A percentile compares a stretch with the other conserved stretches of the same genome.
Evolutionary conservation across 2,888 invertebrate species (phyloP).

Genomic region (Clunio marinus): DNA sequence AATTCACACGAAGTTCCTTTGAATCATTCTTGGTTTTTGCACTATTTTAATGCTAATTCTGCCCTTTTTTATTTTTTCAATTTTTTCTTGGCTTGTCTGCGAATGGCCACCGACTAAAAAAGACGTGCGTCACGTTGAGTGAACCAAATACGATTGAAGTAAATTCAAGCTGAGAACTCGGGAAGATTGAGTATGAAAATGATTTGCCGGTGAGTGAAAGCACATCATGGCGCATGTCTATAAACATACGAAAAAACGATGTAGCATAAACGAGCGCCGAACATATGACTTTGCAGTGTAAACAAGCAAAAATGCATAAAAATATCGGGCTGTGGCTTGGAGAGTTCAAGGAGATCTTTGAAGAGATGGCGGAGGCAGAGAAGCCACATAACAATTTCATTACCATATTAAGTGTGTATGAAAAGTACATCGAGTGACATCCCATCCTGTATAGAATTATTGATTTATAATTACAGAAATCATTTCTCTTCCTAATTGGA

Average conservation of each 20-base stretch:
- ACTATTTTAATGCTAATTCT: not conserved
- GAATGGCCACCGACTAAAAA: slow-evolving; percentile 8
- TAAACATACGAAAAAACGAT: not conserved
- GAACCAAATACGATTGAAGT: slow-evolving; percentile 33
- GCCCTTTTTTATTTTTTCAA: not conserved
- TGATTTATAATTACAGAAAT: not conserved
- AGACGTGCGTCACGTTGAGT: slow-evolving; percentile 2
- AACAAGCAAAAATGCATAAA: slow-evolving; percentile 26
- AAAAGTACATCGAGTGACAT: too few relatives aligned
- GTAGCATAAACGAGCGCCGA: not conserved
- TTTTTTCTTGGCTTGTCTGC: slow-evolving; percentile 22
- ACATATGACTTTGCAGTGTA: slow-evolving; percentile 23
- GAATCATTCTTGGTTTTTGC: slow-evolving; percentile 21
- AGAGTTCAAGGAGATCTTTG: slow-evolving; percentile 3
- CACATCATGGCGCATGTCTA: not conserved
- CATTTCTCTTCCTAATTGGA: not conserved
- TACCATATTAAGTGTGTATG: not conserved
- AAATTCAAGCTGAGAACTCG: not conserved
- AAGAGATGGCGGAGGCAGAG: not conserved
- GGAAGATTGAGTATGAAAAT: slow-evolving; percentile 11
- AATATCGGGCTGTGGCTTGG: slow-evolving; percentile 15
- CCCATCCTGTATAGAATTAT: too few relatives aligned
- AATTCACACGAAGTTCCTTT: slow-evolving; percentile 11
- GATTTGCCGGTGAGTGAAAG: slow-evolving; percentile 6
- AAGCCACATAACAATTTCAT: slow-evolving; percentile 3